Percentiles rank a stretch among this genome's conserved stretches.
Evolutionary conservation across 2,888 invertebrate genomes (phyloP).

Genomic region (Archips xylosteana): DNA sequence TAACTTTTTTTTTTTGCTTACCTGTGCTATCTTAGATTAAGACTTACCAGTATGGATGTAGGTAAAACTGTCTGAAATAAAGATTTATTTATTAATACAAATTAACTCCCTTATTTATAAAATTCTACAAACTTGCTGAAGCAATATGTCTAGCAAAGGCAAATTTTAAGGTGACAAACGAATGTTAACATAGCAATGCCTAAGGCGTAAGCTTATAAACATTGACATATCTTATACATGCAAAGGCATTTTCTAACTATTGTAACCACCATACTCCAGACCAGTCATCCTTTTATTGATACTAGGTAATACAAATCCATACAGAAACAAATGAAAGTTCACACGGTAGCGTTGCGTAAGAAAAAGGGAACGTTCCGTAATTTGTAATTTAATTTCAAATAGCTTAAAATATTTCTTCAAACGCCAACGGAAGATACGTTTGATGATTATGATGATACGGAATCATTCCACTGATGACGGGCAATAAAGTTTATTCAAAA

Average conservation of each 20-base stretch:
- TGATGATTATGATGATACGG: conserved; percentile 33
- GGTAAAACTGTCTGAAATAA: no score
- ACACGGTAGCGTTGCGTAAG: conserved; percentile 31
- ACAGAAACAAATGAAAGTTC: conserved; percentile 14
- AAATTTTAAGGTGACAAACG: no score
- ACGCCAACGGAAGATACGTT: conserved; percentile 35
- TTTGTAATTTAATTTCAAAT: conserved; percentile 35
- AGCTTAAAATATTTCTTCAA: conserved; percentile 23
- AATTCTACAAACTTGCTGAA: no score
- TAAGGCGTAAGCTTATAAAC: not conserved
- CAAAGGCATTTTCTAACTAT: not conserved
- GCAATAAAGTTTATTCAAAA: conserved; percentile 42
- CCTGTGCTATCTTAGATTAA: no score
- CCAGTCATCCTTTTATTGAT: not conserved
- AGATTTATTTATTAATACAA: no score
- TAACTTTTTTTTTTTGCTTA: no score
- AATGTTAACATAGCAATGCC: no score
- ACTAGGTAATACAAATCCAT: not conserved
- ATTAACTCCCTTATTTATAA: no score
- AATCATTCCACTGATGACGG: conserved; percentile 37
- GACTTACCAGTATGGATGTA: no score
- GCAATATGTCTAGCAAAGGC: no score
- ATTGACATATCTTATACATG: not conserved
- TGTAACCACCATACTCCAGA: not conserved
- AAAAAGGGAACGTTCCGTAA: conserved; percentile 25